Evolutionary conservation across 2,113 vertebrate genomes (phyloP).

Genomic region (Varanus salvator): DNA sequence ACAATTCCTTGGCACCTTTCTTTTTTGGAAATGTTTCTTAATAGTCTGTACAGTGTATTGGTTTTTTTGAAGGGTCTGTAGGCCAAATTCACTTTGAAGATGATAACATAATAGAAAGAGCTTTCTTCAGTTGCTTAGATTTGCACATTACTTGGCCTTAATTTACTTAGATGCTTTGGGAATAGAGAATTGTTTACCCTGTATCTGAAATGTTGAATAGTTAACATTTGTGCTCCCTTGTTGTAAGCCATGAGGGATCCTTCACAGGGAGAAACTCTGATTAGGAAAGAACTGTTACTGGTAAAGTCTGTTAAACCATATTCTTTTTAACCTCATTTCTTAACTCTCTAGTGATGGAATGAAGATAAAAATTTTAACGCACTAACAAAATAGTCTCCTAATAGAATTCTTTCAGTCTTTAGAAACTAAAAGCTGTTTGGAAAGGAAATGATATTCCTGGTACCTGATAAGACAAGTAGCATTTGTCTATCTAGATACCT

Average conservation of each 20-base stretch:
- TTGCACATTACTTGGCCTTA: not conserved
- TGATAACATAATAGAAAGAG: not conserved
- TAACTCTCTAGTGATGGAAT: not conserved
- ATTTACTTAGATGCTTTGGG: not conserved
- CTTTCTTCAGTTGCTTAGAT: not conserved
- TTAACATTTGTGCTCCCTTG: not conserved
- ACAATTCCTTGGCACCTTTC: not conserved
- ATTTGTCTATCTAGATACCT: not conserved
- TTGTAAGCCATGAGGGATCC: not conserved
- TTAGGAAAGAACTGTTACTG: not conserved
- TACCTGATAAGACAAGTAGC: not conserved
- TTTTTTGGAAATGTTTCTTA: not conserved
- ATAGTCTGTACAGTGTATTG: not conserved
- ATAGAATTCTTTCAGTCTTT: constrained; percentile 21
- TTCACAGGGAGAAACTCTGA: not conserved
- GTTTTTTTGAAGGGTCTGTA: not conserved
- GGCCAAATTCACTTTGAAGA: not conserved
- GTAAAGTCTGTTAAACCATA: not conserved
- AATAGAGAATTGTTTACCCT: not conserved
- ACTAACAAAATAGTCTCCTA: constrained; percentile 11
- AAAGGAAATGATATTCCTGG: not conserved
- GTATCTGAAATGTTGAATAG: not conserved
- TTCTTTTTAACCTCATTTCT: not conserved
- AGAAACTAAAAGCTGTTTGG: not conserved
- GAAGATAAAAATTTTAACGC: constrained; percentile 7